Percentiles rank a stretch among this genome's conserved stretches.
Conservation (phyloP, 2,113 vertebrate species). For the Chroicocephalus ridibundus region DNA sequence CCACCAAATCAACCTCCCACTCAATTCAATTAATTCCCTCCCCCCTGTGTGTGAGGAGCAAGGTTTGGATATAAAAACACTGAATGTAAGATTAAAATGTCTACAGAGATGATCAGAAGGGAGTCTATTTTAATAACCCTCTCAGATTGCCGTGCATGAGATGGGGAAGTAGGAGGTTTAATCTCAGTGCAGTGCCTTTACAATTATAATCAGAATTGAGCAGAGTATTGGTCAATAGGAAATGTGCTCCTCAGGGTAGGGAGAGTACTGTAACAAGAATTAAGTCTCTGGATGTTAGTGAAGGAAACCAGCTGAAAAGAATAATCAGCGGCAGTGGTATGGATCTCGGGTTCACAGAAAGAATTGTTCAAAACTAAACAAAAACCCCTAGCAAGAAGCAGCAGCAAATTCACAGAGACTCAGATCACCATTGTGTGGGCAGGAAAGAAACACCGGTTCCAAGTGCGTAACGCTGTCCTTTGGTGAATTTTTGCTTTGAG, state of each 20-base stretch:
- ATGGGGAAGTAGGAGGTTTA: slow-evolving; percentile 58
- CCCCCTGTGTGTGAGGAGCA: slow-evolving; percentile 41
- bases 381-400: background rate
- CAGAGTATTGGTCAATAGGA: slow-evolving; percentile 66
- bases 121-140: slow-evolving; percentile 68
- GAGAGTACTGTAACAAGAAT: slow-evolving; percentile 55
- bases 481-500: background rate
- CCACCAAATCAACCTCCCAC: slow-evolving; percentile 63
- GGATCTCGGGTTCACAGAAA: background rate
- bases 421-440: background rate
- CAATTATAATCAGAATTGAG: slow-evolving; percentile 70
- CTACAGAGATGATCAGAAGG: slow-evolving; percentile 66
- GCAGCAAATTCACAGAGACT: background rate
- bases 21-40: slow-evolving; percentile 72
- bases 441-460: background rate
- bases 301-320: slow-evolving; percentile 53
- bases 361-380: slow-evolving; percentile 5
- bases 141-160: slow-evolving; percentile 54
- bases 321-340: slow-evolving; percentile 40
- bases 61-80: slow-evolving; percentile 67
- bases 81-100: slow-evolving; percentile 64
- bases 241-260: slow-evolving; percentile 26
- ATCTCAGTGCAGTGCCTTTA: slow-evolving; percentile 57
- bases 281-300: slow-evolving; percentile 30
- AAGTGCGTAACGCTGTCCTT: background rate